Evolutionary conservation across 2,888 invertebrate genomes (phyloP), one percentile per base, ranked within the genome.

Genomic region (Strigamia crassipes): DNA sequence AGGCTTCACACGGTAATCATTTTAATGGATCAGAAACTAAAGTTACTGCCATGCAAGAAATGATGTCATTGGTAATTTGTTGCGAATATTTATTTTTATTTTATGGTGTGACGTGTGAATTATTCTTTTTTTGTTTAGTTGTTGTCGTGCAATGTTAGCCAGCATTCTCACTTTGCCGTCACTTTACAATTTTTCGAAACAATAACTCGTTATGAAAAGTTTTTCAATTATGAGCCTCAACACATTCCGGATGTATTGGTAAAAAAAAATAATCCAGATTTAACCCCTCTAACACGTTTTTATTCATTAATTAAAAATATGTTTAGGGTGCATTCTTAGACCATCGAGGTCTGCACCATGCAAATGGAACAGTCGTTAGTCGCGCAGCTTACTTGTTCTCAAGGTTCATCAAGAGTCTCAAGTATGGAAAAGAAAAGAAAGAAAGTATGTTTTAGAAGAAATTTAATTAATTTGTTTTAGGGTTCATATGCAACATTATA

Each of bases 371-470:
- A 85, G 89, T 91, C 6, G 86, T 90, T 78, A 90, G 90, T 82
- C 86, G 91, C 18, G 88, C 89, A 56, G 88, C 90, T 12, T 91
- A 91, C 85, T 87, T 91, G 3, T 91, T 91, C 85, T 90, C 90
- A 10, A 87, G 90, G 83, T 90, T 91, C 85, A 88, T 90, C 61
- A 90, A 90, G 85, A 87, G 88, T 82, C 87, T 90, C 42, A 90
- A 89, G 89, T 89, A 87, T 86, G 88, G n/a, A 15, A 10, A 73
- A 18, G 31, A 23, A 23, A 77, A 77, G n/a, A n/a, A n/a, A n/a
- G n/a, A 77, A 27, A 31, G 1, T 27, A 6, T 15, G 10, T 10
- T n/a, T 51, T 12, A 3, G 12, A 46, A 15, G 42, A 46, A 42
- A 42, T 12, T n/a, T 46, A 10, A 38, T 61, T 56, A 31, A 21